Base-by-base conservation (phyloP, 2,797 vertebrate species). In the Phoeniculus purpureus region DNA sequence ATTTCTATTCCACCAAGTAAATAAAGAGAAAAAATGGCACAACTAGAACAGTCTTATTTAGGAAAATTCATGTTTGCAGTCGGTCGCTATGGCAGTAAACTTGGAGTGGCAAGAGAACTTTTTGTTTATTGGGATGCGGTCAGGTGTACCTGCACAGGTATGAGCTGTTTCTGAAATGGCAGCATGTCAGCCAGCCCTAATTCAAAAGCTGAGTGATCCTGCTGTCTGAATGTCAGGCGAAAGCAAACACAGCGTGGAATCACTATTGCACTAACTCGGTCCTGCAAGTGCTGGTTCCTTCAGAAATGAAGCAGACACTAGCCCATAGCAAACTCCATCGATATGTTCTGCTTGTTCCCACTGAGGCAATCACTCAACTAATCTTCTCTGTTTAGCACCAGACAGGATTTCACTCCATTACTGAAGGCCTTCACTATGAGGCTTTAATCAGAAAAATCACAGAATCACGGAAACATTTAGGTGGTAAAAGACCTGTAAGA, bases 311-410 rank as follows among this genome's bases (percentile, higher is more conserved):
- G 47, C 13, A 54, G 25, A 37, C 0, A 0, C 59, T 55, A 88
- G 7, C 11, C 55, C 0, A 2, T n/a, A 34, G 17, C 22, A 59
- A n/a, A 65, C 2, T 21, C 16, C 48, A 48, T 4, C 2, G 12
- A 3, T 10, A 48, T 52, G 55, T 19, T 15, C 45, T 48, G 45
- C 73, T 26, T 52, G 29, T 43, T 20, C 12, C 47, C 29, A 55
- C 3, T 56, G 34, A 87, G 34, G 43, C 19, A 70, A 40, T 7
- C 31, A 60, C 27, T 61, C 54, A 72, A 45, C 64, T 70, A 73
- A 25, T 45, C 80, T 94, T 73, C 47, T 67, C 15, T 31, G 2
- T 54, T 87, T 9, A 80, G 2, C 29, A 64, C 5, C 21, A 54
- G 29, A 50, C 6, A 74, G 13, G 18, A 60, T 77, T 85, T 80